Evolutionary conservation across 2,113 vertebrate species (phyloP).

Genomic region (Campylomormyrus numenius): DNA sequence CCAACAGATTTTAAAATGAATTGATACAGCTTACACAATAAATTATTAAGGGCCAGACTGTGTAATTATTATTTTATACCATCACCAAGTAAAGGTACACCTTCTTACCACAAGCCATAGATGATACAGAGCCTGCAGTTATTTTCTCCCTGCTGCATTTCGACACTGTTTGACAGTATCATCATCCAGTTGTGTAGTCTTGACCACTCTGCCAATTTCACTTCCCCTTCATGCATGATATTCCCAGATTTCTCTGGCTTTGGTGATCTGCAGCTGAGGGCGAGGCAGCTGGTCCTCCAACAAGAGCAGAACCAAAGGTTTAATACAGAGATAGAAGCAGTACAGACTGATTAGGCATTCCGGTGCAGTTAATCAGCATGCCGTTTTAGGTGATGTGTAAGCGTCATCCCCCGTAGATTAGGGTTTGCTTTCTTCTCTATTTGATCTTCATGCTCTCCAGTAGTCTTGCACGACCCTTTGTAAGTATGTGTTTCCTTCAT

Average conservation of each 20-base stretch:
- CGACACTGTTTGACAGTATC: background rate
- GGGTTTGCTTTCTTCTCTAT: background rate
- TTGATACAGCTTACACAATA: background rate
- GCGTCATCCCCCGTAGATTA: background rate
- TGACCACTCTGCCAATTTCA: background rate
- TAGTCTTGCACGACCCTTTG: conserved; percentile 14
- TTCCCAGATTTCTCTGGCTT: background rate
- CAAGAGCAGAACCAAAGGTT: background rate
- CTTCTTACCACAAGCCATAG: background rate
- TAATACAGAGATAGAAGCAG: background rate
- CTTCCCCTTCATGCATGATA: conserved; percentile 2
- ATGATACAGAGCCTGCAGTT: background rate
- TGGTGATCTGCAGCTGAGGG: background rate
- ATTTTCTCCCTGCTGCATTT: background rate
- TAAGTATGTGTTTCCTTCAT: conserved; percentile 11
- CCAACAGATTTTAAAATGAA: background rate
- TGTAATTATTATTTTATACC: background rate
- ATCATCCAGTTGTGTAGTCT: background rate
- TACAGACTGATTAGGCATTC: background rate
- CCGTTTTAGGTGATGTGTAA: background rate
- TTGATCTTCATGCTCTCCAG: conserved; percentile 5
- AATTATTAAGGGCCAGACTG: background rate
- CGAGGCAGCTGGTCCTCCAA: background rate
- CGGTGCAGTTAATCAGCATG: background rate
- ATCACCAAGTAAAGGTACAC: background rate